A percentile compares a stretch with the other conserved stretches of the same genome.
phyloP scores from a whole-genome alignment of 2,888 invertebrate genomes.

The Arctia plantaginis region DNA sequence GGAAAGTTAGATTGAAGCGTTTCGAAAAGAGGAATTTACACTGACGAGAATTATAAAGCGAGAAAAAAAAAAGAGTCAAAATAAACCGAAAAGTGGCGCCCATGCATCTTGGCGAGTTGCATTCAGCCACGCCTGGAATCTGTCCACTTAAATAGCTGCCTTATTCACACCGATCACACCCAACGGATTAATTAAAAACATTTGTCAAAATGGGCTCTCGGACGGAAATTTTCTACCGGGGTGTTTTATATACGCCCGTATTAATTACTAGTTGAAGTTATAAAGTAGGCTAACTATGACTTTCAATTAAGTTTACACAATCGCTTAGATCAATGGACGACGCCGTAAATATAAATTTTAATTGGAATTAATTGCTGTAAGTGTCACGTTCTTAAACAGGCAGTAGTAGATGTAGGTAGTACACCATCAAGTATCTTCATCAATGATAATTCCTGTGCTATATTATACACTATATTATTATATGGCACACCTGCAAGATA shows the following conservation, averaged over 20 bases:
- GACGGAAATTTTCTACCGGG: slow-evolving; percentile 67
- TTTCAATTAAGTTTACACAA: slow-evolving; percentile 71
- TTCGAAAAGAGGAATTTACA: slow-evolving; percentile 56
- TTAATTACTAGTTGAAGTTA: slow-evolving; percentile 71
- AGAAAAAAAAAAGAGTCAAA: slow-evolving; percentile 48
- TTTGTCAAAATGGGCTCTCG: slow-evolving; percentile 75
- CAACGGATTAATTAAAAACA: slow-evolving; percentile 81
- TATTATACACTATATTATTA: too few species aligned
- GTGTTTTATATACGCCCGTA: slow-evolving; percentile 65
- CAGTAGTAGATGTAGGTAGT: slow-evolving; percentile 22
- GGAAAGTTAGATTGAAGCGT: slow-evolving; percentile 65
- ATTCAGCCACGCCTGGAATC: slow-evolving; percentile 74
- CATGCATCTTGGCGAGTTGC: slow-evolving; percentile 62
- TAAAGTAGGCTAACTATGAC: slow-evolving; percentile 72
- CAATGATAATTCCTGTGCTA: too few species aligned
- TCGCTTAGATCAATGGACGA: slow-evolving; percentile 63
- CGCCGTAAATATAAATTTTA: slow-evolving; percentile 67
- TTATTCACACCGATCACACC: slow-evolving; percentile 73
- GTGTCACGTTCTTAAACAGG: slow-evolving; percentile 55
- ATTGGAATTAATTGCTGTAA: slow-evolving; percentile 70
- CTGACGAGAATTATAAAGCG: slow-evolving; percentile 46
- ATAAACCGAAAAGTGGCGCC: slow-evolving; percentile 66
- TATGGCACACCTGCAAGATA: too few species aligned
- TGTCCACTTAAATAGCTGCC: slow-evolving; percentile 74
- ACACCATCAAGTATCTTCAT: not conserved